A percentile compares a stretch with the other conserved stretches of the same genome.
Evolutionary conservation across 2,797 vertebrate genomes (phyloP).

Genomic region (Galagoides demidoff): DNA sequence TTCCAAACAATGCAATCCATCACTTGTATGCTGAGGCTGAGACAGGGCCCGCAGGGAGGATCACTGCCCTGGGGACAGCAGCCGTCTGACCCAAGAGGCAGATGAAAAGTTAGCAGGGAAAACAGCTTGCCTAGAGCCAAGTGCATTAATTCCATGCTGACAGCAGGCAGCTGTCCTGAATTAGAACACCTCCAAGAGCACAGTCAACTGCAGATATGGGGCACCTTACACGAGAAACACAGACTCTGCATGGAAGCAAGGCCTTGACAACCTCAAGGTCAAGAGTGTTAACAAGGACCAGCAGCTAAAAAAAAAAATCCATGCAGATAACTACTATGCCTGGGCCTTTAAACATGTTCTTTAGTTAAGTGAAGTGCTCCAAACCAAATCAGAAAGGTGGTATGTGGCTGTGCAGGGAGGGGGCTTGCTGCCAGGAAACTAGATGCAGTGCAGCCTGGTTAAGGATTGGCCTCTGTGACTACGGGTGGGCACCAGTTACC

Average conservation of each 20-base stretch:
- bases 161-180: neutral
- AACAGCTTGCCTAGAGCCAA: neutral
- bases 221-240: neutral
- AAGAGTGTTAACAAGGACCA: neutral
- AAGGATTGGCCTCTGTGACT: neutral
- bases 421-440: neutral
- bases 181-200: neutral
- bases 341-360: neutral
- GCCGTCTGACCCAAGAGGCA: neutral
- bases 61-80: neutral
- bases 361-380: constrained; percentile 35
- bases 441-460: neutral
- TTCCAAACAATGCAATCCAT: neutral
- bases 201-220: neutral
- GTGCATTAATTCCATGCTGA: neutral
- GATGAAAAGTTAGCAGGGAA: neutral
- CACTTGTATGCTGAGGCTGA: neutral
- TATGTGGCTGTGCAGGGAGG: neutral
- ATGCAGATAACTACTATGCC: neutral
- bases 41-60: neutral
- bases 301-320: neutral
- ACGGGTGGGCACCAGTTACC: neutral
- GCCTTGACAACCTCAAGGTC: neutral
- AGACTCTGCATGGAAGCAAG: neutral
- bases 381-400: neutral